Conservation (phyloP, 2,797 vertebrate genomes). For the Takifugu ocellatus region DNA sequence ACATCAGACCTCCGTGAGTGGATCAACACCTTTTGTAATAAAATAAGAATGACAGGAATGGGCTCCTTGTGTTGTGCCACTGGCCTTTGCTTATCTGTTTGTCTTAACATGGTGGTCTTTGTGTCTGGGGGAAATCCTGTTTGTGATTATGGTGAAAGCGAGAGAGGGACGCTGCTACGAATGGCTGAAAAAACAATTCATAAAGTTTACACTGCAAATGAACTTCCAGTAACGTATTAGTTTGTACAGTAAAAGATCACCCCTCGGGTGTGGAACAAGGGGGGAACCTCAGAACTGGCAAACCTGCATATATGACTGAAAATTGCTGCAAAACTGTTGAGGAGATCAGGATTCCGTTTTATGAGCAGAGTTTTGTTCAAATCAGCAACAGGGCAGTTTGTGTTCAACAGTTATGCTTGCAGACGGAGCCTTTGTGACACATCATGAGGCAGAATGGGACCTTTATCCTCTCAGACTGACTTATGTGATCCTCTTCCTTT, state of each 20-base stretch:
- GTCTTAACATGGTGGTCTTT: slow-evolving; percentile 58
- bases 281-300: too few species aligned
- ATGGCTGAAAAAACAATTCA: slow-evolving; percentile 31
- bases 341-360: too few species aligned
- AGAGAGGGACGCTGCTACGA: slow-evolving; percentile 12
- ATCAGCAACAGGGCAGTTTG: too few species aligned
- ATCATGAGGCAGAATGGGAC: too few species aligned
- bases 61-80: slow-evolving; percentile 41
- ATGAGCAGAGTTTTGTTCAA: too few species aligned
- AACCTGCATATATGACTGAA: too few species aligned
- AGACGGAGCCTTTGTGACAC: too few species aligned
- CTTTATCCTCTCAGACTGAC: too few species aligned
- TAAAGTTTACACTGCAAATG: slow-evolving; percentile 15
- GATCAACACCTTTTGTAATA: slow-evolving; percentile 66
- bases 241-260: slow-evolving; percentile 11
- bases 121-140: slow-evolving; percentile 80
- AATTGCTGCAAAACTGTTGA: too few species aligned
- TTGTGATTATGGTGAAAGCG: slow-evolving; percentile 4
- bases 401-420: too few species aligned
- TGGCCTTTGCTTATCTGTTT: slow-evolving; percentile 62
- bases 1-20: slow-evolving; percentile 18
- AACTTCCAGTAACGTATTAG: slow-evolving; percentile 7
- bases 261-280: too few species aligned
- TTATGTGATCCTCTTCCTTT: too few species aligned
- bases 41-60: slow-evolving; percentile 72